Evolutionary conservation across 2,888 invertebrate genomes (phyloP), one percentile per base, ranked within the genome.

Genomic region (Cepaea hortensis): DNA sequence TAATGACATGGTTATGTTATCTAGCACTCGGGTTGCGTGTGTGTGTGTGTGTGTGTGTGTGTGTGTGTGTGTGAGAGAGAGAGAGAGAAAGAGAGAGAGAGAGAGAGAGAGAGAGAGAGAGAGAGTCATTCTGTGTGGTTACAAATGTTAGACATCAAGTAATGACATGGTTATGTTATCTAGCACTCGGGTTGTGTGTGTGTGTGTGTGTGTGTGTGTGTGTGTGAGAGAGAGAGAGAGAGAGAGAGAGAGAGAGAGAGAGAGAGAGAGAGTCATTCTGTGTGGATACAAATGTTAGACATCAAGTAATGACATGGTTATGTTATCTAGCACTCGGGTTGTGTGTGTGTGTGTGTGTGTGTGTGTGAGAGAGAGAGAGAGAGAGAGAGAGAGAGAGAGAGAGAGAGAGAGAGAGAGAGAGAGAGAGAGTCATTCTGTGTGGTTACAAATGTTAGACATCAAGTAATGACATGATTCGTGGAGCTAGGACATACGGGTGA

Each of bases 161-260:
- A 35, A 35, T 35, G 35, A 35, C 35, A 35, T 1, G 35, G 1
- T 1, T 35, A 1, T 35, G 35, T 35, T 35, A 35, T 1, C 35
- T 35, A 35, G 35, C 35, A 35, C 35, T 35, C 35, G 35, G 35
- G 35, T 35, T 55, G 75, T 13, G 75, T 20, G 61, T 18, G 76
- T 70, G 20, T 73, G 81, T 62, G 62, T 73, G 23, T 62, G 75
- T 61, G 75, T 68, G 75, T 81, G 81, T 73, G 75, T 15, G 65
- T 72, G 73, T n/a, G 68, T 72, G 61, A 35, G 61, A 81, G 65
- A 80, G 62, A 75, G 81, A 50, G 81, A 75, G 77, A 76, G 77
- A 68, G 75, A 77, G 86, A 73, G 76, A 7, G 18, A 11, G 79
- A 77, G n/a, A 20, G 20, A 15, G 68, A 23, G 46, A 46, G 68